Evolutionary conservation across 2,113 vertebrate species (phyloP).

Genomic region (Silurus meridionalis): DNA sequence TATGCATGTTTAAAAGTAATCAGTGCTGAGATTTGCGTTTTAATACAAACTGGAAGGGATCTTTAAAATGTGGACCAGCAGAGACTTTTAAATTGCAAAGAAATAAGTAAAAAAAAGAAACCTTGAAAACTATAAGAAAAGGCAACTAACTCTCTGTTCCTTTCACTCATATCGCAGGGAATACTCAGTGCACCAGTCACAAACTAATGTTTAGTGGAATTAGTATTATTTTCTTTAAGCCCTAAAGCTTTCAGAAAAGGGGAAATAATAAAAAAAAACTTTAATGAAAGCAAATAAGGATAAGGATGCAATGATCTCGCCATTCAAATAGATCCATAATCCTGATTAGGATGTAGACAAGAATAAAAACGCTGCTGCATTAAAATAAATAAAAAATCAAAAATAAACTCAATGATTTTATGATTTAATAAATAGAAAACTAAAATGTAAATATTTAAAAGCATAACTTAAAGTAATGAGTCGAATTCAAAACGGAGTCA

Average conservation of each 20-base stretch:
- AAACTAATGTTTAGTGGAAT: background rate
- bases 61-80: background rate
- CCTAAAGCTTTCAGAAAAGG: background rate
- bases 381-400: background rate
- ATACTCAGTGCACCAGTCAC: background rate
- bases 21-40: background rate
- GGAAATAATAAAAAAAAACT: too few relatives aligned
- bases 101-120: background rate
- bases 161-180: background rate
- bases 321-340: background rate
- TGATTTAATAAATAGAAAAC: background rate
- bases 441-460: background rate
- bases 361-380: background rate
- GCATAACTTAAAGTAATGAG: background rate
- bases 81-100: background rate
- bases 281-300: too few relatives aligned
- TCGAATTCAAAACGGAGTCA: background rate
- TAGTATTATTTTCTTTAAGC: background rate
- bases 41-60: background rate
- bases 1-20: background rate
- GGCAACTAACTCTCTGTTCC: background rate
- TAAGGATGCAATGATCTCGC: background rate
- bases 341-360: background rate
- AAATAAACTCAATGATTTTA: background rate
- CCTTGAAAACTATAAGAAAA: background rate